Base-by-base conservation (phyloP, 2,888 invertebrate species). In the Molorchus minor region DNA sequence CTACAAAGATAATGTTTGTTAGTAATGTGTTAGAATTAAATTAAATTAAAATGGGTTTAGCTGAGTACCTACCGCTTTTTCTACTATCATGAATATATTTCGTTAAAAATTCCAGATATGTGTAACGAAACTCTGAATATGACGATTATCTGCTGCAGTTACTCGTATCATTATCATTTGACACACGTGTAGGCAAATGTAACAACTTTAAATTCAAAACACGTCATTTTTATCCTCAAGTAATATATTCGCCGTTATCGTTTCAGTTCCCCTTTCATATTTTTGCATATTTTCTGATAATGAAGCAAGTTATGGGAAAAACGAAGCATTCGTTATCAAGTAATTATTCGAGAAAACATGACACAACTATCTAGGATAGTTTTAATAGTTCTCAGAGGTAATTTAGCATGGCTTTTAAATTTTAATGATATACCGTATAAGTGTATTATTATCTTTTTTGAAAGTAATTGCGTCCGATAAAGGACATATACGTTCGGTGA, bases 261-360 rank as follows among this genome's bases (percentile, higher is more conserved):
- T 38, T 45, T 25, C 12, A 70, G 71, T 68, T 65, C 71, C 67
- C 71, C 69, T 72, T 74, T 74, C 72, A 74, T 74, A 74, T 68
- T 71, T 72, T 71, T 70, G 67, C 71, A 70, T 71, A 72, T 70
- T 72, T 72, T 71, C 68, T 58, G 72, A 72, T 72, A 74, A 72
- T 63, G 56, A 69, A 61, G 64, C 67, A 70, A 71, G 69, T 71
- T 71, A 70, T 70, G 70, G 72, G 71, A 69, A 74, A 71, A 72
- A 72, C 72, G 69, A 67, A 62, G 58, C 61, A 56, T 56, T 57
- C 62, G 44, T 64, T 72, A 72, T 72, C 72, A 64, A 56, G 64
- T 69, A 71, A 72, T 72, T 72, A 71, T 72, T 65, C 72, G 70
- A 71, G 72, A 72, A 72, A 71, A 71, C 70, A 68, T 72, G 71